Evolutionary conservation across 1,140 invertebrate species (phyloP).

Genomic region (Eubasilissa regina): DNA sequence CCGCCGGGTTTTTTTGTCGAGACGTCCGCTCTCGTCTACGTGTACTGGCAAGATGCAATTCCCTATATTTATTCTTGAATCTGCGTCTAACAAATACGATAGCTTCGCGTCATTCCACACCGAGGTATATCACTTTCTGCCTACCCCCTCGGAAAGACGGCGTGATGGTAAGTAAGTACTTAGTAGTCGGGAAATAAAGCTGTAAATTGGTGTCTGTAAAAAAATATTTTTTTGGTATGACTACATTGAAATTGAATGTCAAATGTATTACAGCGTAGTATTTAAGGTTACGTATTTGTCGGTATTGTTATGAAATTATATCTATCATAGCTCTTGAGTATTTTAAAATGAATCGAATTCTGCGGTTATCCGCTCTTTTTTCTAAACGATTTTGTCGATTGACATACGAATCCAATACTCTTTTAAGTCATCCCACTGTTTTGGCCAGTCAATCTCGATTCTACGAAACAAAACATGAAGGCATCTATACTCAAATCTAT

Average conservation of each 20-base stretch:
- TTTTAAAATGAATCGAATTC: conserved; percentile 5
- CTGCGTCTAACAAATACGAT: too few species aligned
- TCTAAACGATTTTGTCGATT: background rate
- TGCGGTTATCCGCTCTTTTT: background rate
- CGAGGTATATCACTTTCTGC: too few species aligned
- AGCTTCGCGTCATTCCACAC: too few species aligned
- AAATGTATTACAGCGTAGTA: background rate
- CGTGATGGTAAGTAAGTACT: too few species aligned
- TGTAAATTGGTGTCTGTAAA: background rate
- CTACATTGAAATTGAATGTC: background rate
- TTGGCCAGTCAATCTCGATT: background rate
- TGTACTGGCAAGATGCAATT: too few species aligned
- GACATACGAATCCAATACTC: background rate
- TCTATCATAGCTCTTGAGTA: background rate
- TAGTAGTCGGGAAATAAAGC: too few species aligned
- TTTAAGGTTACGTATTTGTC: conserved; percentile 14
- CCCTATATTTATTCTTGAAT: too few species aligned
- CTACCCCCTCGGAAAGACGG: too few species aligned
- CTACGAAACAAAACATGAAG: conserved; percentile 24
- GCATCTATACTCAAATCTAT: conserved; percentile 59
- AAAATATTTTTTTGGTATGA: background rate
- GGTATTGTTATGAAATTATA: background rate
- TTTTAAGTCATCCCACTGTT: background rate
- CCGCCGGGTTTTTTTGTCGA: too few species aligned
- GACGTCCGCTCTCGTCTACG: too few species aligned